phyloP scores from a whole-genome alignment of 2,888 invertebrate species.

The Acanthosoma haemorrhoidale region DNA sequence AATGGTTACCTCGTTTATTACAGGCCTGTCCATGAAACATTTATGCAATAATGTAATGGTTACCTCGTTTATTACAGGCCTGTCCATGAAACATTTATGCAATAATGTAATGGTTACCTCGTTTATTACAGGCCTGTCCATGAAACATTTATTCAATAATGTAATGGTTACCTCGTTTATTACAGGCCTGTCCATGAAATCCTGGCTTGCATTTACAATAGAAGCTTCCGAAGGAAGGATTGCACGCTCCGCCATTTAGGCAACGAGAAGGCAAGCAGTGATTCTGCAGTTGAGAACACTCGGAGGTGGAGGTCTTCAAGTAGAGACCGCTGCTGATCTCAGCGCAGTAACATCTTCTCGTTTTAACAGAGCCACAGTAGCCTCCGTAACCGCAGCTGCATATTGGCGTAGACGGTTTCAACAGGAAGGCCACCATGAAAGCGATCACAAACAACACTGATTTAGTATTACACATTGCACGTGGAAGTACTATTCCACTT shows the following conservation, averaged over 20 bases:
- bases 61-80: too few species aligned
- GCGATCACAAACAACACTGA: not conserved
- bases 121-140: too few species aligned
- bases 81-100: too few species aligned
- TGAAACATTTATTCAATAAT: too few species aligned
- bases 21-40: too few species aligned
- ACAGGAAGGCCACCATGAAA: constrained; percentile 44
- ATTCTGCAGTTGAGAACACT: not conserved
- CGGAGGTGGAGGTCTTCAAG: not conserved
- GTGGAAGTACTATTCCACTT: too few species aligned
- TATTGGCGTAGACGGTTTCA: not conserved
- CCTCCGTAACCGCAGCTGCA: constrained; percentile 17
- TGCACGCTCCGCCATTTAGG: constrained; percentile 15
- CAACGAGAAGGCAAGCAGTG: constrained; percentile 15
- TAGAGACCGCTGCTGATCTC: constrained; percentile 1
- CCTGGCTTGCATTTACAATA: not conserved
- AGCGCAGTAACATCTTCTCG: not conserved
- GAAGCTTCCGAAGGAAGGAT: not conserved
- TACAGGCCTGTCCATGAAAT: constrained; percentile 23
- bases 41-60: too few species aligned
- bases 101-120: too few species aligned
- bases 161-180: too few species aligned
- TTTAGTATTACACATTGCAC: too few species aligned
- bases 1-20: too few species aligned
- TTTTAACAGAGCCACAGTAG: not conserved